phyloP scores from a whole-genome alignment of 2,888 invertebrate species.

The Zaprionus bogoriensis region DNA sequence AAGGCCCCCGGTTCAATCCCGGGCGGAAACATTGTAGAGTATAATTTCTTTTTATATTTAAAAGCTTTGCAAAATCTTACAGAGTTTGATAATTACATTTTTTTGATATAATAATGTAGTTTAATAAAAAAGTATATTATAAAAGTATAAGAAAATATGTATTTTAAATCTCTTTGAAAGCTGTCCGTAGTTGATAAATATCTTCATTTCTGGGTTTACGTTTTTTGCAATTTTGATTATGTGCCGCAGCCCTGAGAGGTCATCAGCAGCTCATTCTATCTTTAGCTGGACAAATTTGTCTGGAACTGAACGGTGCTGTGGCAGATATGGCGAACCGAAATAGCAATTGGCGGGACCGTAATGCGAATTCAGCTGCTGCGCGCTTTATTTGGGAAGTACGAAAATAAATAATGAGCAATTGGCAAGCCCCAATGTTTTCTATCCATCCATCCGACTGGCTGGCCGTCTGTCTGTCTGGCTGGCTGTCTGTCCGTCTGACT shows the following conservation, averaged over 20 bases:
- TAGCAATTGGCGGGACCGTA: constrained; percentile 7
- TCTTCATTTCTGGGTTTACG: no score
- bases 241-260: no score
- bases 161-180: no score
- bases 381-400: constrained; percentile 31
- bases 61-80: not conserved
- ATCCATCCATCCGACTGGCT: constrained; percentile 25
- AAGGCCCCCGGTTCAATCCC: constrained; percentile 43
- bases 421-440: constrained; percentile 40
- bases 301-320: constrained; percentile 15
- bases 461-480: constrained; percentile 33
- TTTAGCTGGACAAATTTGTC: not conserved
- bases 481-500: constrained; percentile 30
- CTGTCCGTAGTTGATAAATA: no score
- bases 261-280: no score
- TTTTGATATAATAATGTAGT: not conserved
- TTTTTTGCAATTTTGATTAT: not conserved
- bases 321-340: constrained; percentile 8
- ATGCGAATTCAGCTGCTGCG: not conserved
- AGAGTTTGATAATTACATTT: not conserved
- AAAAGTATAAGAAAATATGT: no score
- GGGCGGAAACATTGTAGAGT: constrained; percentile 28
- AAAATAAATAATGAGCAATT: constrained; percentile 56
- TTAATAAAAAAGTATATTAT: no score
- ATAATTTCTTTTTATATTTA: not conserved